Base-by-base conservation (phyloP, 2,888 invertebrate species). In the Sphinx pinastri region DNA sequence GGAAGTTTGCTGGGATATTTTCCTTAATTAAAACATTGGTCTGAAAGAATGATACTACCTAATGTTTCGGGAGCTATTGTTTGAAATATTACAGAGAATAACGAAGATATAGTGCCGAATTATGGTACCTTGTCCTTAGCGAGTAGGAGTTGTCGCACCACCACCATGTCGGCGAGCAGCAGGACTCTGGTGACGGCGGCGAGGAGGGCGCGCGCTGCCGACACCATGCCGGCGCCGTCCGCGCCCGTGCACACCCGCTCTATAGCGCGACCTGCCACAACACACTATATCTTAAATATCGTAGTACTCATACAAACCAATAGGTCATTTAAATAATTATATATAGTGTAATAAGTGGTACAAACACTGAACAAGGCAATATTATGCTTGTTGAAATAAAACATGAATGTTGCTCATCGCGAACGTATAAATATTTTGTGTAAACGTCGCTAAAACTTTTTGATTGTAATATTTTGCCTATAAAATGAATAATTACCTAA, bases 101-200 rank as follows among this genome's bases (percentile, higher is more conserved):
- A 25, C 19, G 13, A 14, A 31, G 59, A 31, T 38, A 7, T 3
- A 57, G 47, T 57, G 38, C 6, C 38, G 38, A 38, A 38, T 38
- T 38, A 38, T 38, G 38, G 38, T 88, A 98, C 98, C 96, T 99
- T 99, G 89, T 99, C 99, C 94, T 99, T 99, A 71, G 99, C 98
- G 73, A 98, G 95, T 67, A 99, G 95, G 70, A 99, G 95, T 91
- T 99, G 99, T 84, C 99, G 98, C 71, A 99, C 99, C 67, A 99
- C 98, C 72, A 99, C 99, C 88, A 99, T 98, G 94, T 99, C 99
- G 13, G 99, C 99, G 79, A 99, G 95, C 71, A 99, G 95, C 70
- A 99, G 95, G 70, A 99, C 99, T 84, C 98, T 95, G 68, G 99
- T 99, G 78, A 99, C 98, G 71, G 99, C 98, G 67, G 98, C 98